Base-by-base conservation (phyloP, 2,113 vertebrate genomes). In the Anolis sagrei region DNA sequence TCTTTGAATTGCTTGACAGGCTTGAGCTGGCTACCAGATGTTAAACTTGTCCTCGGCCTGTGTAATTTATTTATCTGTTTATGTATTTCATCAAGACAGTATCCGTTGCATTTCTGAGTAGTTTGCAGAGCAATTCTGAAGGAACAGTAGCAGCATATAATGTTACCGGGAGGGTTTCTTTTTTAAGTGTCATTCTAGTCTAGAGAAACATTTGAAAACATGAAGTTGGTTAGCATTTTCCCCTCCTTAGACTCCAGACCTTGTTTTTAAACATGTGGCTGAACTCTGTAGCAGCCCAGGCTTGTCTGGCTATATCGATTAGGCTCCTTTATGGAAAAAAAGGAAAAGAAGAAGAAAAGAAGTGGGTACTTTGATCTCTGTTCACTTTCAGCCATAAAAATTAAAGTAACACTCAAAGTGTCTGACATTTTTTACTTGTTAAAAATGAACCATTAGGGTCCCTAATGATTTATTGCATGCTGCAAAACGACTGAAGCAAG, bases 41-140 rank as follows among this genome's bases (percentile, higher is more conserved):
- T 95, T 95, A 91, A 92, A 93, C 92, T 95, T 93, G 93, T 95
- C 94, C 92, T 94, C 92, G 90, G 95, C 90, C 92, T 79, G 76
- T 93, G 91, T 96, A 96, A 97, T 96, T 96, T 96, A 97, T 96
- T 96, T 96, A 95, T 96, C 95, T 96, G 94, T 96, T 95, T 96
- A 90, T 95, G 93, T 92, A 89, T 95, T 92, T 95, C 94, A 96
- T 94, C 92, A 95, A 94, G 89, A 94, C 95, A 96, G 94, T 95
- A 95, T 96, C 94, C 95, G 92, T 94, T 94, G 93, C 91, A 92
- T 93, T 92, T 93, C 95, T 95, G 95, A 94, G 93, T 95, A 91
- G 86, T 96, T 96, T 94, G 91, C 91, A 84, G 82, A 92, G 74
- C 85, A 92, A 91, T 95, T 95, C 94, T 92, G 86, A 84, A 94